phyloP scores from a whole-genome alignment of 2,113 vertebrate species.

The Marcusenius ussheri region DNA sequence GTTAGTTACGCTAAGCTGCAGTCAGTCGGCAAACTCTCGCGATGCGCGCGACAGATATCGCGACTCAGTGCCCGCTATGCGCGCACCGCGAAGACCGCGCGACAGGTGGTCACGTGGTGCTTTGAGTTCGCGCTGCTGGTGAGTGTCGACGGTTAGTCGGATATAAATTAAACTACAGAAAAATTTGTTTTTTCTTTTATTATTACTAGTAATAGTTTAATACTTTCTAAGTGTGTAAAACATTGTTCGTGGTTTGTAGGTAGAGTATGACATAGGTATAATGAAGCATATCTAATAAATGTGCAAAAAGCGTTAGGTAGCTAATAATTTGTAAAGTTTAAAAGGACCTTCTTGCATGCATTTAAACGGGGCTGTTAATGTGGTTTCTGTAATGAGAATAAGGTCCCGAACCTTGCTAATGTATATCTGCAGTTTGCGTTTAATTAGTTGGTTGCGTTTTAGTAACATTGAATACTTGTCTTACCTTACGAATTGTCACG shows the following conservation, averaged over 20 bases:
- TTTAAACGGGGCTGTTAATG: not conserved
- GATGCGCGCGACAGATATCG: not conserved
- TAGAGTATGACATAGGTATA: not conserved
- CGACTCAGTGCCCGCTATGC: not conserved
- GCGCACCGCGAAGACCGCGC: not conserved
- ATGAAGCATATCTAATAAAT: not conserved
- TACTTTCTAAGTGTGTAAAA: not conserved
- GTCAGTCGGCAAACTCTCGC: not conserved
- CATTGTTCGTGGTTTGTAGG: not conserved
- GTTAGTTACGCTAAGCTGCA: not conserved
- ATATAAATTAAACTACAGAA: not conserved
- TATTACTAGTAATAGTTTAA: not conserved
- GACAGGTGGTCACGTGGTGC: not conserved
- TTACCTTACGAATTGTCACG: not conserved
- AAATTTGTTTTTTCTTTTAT: not conserved
- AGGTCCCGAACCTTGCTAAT: not conserved
- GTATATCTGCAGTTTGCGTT: not conserved
- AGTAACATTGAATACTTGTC: not conserved
- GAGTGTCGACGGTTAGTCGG: not conserved
- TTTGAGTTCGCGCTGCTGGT: not conserved
- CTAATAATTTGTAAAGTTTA: not conserved
- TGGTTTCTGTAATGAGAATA: not conserved
- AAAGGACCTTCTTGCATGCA: not conserved
- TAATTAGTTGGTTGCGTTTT: not conserved
- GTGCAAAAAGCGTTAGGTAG: not conserved